A percentile compares a stretch with the other conserved stretches of the same genome.
These are phyloP conservation scores for Cryptosula pallasiana DNA, from an alignment of 2,888 invertebrate species.

Conservation along the genomic window DNA sequence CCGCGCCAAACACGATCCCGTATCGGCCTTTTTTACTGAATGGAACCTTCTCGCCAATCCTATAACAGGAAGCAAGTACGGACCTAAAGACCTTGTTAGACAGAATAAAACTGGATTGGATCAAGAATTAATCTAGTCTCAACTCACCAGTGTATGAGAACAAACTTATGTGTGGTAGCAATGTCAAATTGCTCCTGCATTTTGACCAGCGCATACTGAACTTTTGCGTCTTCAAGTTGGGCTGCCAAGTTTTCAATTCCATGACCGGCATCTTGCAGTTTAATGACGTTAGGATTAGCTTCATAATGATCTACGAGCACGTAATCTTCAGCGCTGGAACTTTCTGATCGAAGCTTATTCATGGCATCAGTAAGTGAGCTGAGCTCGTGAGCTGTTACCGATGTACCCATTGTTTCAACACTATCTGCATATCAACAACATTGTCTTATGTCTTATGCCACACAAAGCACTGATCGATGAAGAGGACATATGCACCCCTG, in stretches of 20 bases:
- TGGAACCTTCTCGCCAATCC: conserved; percentile 47
- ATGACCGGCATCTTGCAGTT: conserved; percentile 34
- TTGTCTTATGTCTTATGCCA: too few relatives aligned
- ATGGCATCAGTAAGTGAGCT: not conserved
- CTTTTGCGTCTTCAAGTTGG: conserved; percentile 34
- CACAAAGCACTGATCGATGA: too few relatives aligned
- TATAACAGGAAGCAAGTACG: conserved; percentile 30
- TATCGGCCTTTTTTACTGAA: conserved; percentile 44
- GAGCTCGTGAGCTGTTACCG: not conserved
- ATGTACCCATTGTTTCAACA: not conserved
- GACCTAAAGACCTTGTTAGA: not conserved
- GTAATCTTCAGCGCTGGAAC: conserved; percentile 26
- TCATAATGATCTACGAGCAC: conserved; percentile 43
- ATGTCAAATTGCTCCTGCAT: conserved; percentile 46
- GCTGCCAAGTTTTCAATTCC: conserved; percentile 33
- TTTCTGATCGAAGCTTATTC: not conserved
- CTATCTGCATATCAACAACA: too few relatives aligned
- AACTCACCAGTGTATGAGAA: conserved; percentile 49
- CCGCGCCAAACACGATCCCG: conserved; percentile 48
- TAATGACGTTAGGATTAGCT: conserved; percentile 38
- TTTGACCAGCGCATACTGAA: conserved; percentile 44
- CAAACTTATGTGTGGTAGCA: conserved; percentile 49
- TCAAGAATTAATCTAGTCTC: not conserved
- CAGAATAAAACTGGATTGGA: not conserved
- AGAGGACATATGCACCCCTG: too few relatives aligned